Conservation (phyloP, 2,797 vertebrate genomes). For the Oreochromis mossambicus region DNA sequence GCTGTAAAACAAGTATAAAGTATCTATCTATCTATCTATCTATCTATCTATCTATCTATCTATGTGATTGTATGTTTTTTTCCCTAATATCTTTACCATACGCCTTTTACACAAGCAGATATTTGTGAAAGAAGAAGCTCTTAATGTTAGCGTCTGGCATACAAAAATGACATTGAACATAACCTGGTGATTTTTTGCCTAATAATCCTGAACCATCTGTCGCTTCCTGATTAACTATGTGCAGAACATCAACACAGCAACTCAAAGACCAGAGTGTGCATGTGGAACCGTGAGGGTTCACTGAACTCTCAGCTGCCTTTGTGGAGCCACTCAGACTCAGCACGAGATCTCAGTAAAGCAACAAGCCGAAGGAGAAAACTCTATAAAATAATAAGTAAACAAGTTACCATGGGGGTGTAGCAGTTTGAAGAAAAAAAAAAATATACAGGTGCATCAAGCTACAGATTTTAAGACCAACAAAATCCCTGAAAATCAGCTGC, state of each 20-base stretch:
- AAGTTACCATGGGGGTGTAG: not conserved
- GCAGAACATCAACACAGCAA: not conserved
- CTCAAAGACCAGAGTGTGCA: not conserved
- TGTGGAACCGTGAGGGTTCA: not conserved
- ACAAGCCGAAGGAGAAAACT: not conserved
- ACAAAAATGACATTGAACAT: not conserved
- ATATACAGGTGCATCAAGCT: not conserved
- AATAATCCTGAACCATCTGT: not conserved
- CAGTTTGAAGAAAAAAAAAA: not conserved
- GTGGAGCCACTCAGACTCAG: not conserved
- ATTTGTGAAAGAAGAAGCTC: not conserved
- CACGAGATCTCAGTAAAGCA: constrained; percentile 22
- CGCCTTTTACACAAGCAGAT: not conserved
- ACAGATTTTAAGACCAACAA: not conserved
- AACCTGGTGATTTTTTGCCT: not conserved
- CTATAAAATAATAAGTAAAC: constrained; percentile 10
- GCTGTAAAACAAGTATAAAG: not conserved
- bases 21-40: not conserved
- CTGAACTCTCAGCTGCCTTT: not conserved
- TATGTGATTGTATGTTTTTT: not conserved
- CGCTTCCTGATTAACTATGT: not conserved
- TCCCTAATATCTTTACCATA: accelerated
- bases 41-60: no score
- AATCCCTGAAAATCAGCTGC: not conserved
- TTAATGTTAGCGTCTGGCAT: not conserved